phyloP scores from a whole-genome alignment of 1,140 invertebrate species.

The Centruroides vittatus region DNA sequence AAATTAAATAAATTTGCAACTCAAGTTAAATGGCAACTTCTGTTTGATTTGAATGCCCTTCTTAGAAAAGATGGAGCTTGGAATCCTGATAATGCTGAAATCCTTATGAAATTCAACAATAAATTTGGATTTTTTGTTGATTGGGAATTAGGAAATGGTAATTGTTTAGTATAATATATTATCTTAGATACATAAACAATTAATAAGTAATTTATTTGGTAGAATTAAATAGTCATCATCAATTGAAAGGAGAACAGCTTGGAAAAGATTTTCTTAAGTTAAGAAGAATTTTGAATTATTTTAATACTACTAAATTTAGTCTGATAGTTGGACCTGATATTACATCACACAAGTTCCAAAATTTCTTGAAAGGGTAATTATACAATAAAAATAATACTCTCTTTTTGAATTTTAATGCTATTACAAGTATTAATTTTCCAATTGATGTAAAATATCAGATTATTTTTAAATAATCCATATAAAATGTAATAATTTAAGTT shows the following conservation, averaged over 20 bases:
- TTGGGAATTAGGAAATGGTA: slow-evolving; percentile 61
- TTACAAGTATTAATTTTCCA: too few species aligned
- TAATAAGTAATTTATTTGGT: background rate
- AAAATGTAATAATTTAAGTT: too few species aligned
- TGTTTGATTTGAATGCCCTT: slow-evolving; percentile 54
- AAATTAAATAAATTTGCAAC: slow-evolving; percentile 44
- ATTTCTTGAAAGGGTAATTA: too few species aligned
- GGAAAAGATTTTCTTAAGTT: slow-evolving; percentile 45
- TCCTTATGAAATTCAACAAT: slow-evolving; percentile 43
- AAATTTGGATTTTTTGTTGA: slow-evolving; percentile 37
- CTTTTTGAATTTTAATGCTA: too few species aligned
- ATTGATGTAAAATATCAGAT: too few species aligned
- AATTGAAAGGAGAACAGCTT: slow-evolving; percentile 37
- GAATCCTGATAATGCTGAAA: slow-evolving; percentile 45
- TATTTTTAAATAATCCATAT: too few species aligned
- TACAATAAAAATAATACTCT: too few species aligned
- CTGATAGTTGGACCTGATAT: slow-evolving; percentile 49
- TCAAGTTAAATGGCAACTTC: slow-evolving; percentile 36
- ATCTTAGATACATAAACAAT: background rate
- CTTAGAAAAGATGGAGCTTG: slow-evolving; percentile 43
- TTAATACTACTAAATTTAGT: slow-evolving; percentile 35
- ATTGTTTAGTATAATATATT: slow-evolving; percentile 1
- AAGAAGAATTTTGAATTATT: slow-evolving; percentile 36
- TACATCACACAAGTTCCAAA: slow-evolving; percentile 28
- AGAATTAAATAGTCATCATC: background rate